phyloP scores from a whole-genome alignment of 2,888 invertebrate species.

The Alviniconcha strummeri region DNA sequence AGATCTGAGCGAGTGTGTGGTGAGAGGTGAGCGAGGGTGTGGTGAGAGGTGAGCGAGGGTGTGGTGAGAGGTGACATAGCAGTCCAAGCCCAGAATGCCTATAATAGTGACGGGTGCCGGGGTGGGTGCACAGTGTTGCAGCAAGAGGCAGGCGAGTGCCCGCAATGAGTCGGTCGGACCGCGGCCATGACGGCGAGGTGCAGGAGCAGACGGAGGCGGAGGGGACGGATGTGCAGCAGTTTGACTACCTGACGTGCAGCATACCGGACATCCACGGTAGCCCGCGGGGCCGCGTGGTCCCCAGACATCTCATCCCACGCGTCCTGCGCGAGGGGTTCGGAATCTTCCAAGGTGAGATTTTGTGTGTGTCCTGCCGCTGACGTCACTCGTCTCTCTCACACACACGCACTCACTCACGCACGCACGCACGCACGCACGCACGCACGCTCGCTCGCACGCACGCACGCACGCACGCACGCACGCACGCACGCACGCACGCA shows the following conservation, averaged over 20 bases:
- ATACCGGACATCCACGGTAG: slow-evolving; percentile 34
- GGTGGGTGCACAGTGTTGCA: too few relatives aligned
- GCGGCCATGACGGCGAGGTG: neutral
- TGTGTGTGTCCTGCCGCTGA: neutral
- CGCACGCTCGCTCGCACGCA: neutral
- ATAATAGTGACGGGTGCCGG: too few relatives aligned
- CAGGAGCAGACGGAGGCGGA: neutral
- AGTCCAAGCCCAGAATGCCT: too few relatives aligned
- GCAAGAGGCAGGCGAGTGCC: too few relatives aligned
- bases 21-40: too few relatives aligned
- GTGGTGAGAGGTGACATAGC: too few relatives aligned
- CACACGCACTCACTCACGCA: neutral
- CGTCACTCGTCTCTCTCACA: neutral
- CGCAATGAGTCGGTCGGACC: too few relatives aligned
- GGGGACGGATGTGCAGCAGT: slow-evolving; percentile 7
- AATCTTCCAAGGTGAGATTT: slow-evolving; percentile 13
- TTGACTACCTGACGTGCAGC: slow-evolving; percentile 33
- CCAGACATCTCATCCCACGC: slow-evolving; percentile 17
- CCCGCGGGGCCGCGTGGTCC: slow-evolving; percentile 31
- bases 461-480: neutral
- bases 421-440: neutral
- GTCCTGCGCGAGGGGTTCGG: slow-evolving; percentile 19
- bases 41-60: too few relatives aligned
- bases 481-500: neutral
- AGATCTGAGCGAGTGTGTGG: too few relatives aligned